Base-by-base conservation (phyloP, 1,140 invertebrate genomes). In the Micrasema longulum region DNA sequence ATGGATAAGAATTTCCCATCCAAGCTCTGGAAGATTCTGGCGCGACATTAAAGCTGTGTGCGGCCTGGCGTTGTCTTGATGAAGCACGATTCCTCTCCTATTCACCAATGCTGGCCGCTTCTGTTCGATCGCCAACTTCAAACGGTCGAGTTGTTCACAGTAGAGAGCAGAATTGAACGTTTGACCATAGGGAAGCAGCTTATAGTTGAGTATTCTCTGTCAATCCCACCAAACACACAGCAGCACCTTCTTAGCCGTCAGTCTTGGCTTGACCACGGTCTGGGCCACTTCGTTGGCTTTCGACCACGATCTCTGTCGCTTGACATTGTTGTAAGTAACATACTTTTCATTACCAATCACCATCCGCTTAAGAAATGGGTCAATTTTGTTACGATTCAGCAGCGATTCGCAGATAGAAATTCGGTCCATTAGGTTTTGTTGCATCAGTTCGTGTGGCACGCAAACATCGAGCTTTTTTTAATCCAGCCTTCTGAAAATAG, bases 61-160 rank as follows among this genome's bases (percentile, higher is more conserved):
- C 47, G 47, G 47, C 47, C 47, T 50, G 47, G 47, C 47, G 47
- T 50, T 50, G 47, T 50, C 47, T 18, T 50, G 47, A 3, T 50
- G 47, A 50, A 50, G 18, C 47, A 50, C 47, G 47, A 50, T 50
- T 50, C 12, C 47, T 50, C 47, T 50, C 47, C 47, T 50, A 50
- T 16, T 50, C 47, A 50, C 18, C 47, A 50, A 50, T 50, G 47
- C 47, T 50, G 47, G 47, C 47, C 47, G 47, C 47, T 50, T 50
- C 47, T 50, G 47, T 50, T 50, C 47, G 47, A 50, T 50, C 14
- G 47, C 47, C 47, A 50, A 18, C 47, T 50, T 50, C 47, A 14
- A 50, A 50, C 47, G 47, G 47, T 50, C 47, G 47, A 50, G 47
- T 50, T 50, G 47, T 50, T 50, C 47, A 50, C 47, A 50, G 47